Conservation (phyloP, 2,113 vertebrate genomes). For the Tragelaphus buxtoni region DNA sequence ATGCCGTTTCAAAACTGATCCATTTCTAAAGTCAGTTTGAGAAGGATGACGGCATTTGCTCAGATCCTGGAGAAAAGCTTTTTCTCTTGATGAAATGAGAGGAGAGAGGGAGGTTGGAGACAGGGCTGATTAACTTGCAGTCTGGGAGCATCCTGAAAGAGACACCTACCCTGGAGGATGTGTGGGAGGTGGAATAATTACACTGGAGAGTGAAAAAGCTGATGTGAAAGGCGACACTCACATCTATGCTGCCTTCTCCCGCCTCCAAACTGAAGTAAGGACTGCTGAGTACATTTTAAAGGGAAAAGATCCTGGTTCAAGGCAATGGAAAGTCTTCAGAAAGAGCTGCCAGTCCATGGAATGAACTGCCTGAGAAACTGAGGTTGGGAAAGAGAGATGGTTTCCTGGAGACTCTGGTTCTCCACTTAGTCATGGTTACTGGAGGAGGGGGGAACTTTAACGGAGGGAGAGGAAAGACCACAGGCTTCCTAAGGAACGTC, state of each 20-base stretch:
- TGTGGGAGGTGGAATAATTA: not conserved
- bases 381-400: not conserved
- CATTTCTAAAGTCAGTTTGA: not conserved
- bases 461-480: not conserved
- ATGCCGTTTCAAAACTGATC: not conserved
- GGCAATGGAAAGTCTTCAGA: not conserved
- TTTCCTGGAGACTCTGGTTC: not conserved
- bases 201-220: not conserved
- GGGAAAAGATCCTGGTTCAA: not conserved
- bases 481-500: fast-evolving
- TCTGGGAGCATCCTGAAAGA: not conserved
- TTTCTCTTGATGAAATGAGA: not conserved
- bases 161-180: not conserved
- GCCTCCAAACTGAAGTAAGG: not conserved
- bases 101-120: not conserved
- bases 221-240: not conserved
- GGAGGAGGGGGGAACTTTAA: not conserved
- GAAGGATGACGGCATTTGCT: not conserved
- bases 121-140: too few relatives aligned
- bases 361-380: not conserved
- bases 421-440: too few relatives aligned
- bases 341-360: not conserved
- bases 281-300: not conserved
- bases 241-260: fast-evolving
- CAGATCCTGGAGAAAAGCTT: not conserved